These are phyloP conservation scores for Sander vitreus DNA, from an alignment of 2,113 vertebrate genomes.

Conservation along the genomic window DNA sequence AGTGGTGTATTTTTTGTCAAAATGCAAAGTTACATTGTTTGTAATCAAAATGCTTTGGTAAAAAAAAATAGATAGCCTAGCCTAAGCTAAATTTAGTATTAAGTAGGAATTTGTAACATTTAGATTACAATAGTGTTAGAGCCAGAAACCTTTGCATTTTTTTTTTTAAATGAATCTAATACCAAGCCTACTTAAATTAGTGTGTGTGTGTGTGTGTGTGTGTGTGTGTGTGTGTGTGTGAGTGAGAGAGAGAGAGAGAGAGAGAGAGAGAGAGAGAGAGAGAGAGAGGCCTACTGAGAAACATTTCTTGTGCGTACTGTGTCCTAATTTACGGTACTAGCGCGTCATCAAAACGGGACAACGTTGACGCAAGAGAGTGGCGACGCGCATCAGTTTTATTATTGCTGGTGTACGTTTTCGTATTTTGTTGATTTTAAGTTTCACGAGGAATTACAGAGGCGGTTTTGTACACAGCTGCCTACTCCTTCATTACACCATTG, in stretches of 20 bases:
- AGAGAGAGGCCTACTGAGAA: too few species aligned
- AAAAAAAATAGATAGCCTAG: too few species aligned
- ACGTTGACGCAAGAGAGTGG: not conserved
- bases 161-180: too few species aligned
- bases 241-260: not conserved
- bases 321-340: constrained; percentile 30
- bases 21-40: too few species aligned
- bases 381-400: constrained; percentile 14
- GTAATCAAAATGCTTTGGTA: too few species aligned
- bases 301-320: constrained; percentile 24
- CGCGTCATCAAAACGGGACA: constrained; percentile 60
- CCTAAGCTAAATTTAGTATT: too few species aligned
- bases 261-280: not conserved
- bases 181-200: too few species aligned
- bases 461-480: not conserved
- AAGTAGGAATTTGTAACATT: too few species aligned
- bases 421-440: not conserved
- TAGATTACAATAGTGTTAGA: too few species aligned
- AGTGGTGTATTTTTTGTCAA: not conserved
- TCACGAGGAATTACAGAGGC: not conserved
- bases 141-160: too few species aligned
- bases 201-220: too few species aligned
- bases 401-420: not conserved
- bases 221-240: not conserved
- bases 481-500: accelerated